Conservation (phyloP, 2,797 vertebrate genomes). For the Synanceia verrucosa region DNA sequence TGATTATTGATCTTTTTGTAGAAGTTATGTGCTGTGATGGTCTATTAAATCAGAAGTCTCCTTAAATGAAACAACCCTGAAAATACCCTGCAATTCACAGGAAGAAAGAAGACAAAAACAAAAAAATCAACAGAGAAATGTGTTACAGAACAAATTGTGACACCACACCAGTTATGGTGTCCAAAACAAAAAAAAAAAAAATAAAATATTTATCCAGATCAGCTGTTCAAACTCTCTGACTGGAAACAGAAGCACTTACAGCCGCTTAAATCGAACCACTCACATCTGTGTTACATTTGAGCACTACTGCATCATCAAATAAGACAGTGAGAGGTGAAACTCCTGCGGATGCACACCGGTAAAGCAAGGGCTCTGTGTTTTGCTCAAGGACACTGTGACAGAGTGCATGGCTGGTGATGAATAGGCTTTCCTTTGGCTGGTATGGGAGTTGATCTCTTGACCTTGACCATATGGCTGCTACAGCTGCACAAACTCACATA, state of each 20-base stretch:
- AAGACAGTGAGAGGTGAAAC: neutral
- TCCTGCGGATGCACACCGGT: neutral
- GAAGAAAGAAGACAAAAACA: neutral
- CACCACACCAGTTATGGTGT: no score
- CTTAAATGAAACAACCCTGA: neutral
- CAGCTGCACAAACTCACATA: neutral
- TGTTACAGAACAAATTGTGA: no score
- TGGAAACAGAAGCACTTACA: neutral
- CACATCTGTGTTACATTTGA: neutral
- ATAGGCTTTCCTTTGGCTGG: constrained; percentile 1
- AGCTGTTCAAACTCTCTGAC: neutral
- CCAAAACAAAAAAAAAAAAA: no score
- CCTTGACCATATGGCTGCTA: neutral
- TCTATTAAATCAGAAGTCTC: neutral
- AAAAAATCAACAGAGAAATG: neutral
- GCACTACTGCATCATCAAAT: neutral
- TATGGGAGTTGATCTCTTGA: neutral
- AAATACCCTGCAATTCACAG: neutral
- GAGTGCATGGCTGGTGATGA: constrained; percentile 16
- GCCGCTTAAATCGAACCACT: neutral
- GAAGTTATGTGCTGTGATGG: neutral
- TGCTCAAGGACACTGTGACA: constrained; percentile 13
- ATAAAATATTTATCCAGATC: neutral
- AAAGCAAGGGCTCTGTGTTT: neutral
- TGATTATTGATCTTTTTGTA: no score